Base-by-base conservation (phyloP, 2,797 vertebrate species). In the Cottoperca gobio region DNA sequence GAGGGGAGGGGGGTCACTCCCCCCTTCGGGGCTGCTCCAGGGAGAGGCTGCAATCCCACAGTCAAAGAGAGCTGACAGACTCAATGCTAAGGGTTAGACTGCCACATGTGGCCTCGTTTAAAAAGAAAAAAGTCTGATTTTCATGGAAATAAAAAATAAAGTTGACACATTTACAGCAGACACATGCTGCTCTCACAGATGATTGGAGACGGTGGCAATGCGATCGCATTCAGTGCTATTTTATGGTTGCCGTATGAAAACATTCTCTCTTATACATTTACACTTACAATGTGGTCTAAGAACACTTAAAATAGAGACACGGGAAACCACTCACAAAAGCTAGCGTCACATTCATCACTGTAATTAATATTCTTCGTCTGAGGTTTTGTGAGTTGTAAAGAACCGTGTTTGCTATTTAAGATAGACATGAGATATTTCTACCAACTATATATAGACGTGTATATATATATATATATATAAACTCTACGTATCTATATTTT, bases 41-140 rank as follows among this genome's bases (percentile, higher is more conserved):
- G 91, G 90, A 94, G 93, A 93, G 93, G 94, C 94, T 95, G 93
- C 95, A 96, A 96, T 96, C 95, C 95, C 95, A 95, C 95, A 95
- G 95, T 95, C 95, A 94, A 94, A 95, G 90, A 94, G 90, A 91
- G 94, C 94, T 95, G 95, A 95, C 92, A 91, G 86, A 93, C 89
- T 94, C 91, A 83, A 91, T 92, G 90, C 91, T 92, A 91, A 89
- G 81, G 76, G 78, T 92, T 88, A 89, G 79, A 91, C 83, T 88
- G 89, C 89, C 91, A 92, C 75, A 75, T 13, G 65, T 85, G 90
- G 87, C 81, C 65, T 79, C 88, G 89, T 39, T 72, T 53, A 76
- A 73, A 85, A n/a, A n/a, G n/a, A n/a, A n/a, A 85, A 52, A 89
- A 70, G 77, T 89, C 58, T 70, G 78, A 86, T 84, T 90, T 87